Evolutionary conservation across 2,113 vertebrate species (phyloP).

Genomic region (Tragelaphus scriptus): DNA sequence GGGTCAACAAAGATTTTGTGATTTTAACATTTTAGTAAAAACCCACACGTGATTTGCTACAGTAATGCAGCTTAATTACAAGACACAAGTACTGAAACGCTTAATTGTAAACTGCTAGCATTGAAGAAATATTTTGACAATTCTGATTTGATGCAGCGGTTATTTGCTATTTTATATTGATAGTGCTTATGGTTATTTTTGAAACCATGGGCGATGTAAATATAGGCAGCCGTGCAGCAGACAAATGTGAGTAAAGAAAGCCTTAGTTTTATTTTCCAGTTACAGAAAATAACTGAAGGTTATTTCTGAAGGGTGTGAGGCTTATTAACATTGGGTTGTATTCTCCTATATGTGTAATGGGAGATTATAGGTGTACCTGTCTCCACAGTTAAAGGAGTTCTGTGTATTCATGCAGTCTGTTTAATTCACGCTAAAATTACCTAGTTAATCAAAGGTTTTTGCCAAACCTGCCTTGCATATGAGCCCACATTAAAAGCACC

Average conservation of each 20-base stretch:
- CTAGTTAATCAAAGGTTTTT: slow-evolving; percentile 68
- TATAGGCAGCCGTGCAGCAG: slow-evolving; percentile 75
- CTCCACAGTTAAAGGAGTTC: slow-evolving; percentile 39
- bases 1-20: slow-evolving; percentile 39
- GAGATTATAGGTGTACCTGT: slow-evolving; percentile 54
- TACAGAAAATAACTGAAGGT: not conserved
- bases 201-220: slow-evolving; percentile 71
- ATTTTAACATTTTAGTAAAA: slow-evolving; percentile 55
- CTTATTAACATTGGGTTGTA: slow-evolving; percentile 64
- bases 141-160: slow-evolving; percentile 70
- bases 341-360: slow-evolving; percentile 63
- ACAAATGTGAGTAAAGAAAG: slow-evolving; percentile 71
- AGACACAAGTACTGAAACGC: slow-evolving; percentile 48
- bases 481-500: slow-evolving; percentile 14
- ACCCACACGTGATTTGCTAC: slow-evolving; percentile 40
- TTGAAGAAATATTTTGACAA: slow-evolving; percentile 63
- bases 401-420: slow-evolving; percentile 1
- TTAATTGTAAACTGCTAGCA: slow-evolving; percentile 52
- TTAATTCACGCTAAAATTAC: slow-evolving; percentile 25
- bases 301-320: slow-evolving; percentile 64
- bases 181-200: slow-evolving; percentile 72
- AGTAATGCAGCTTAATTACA: slow-evolving; percentile 60
- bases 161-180: slow-evolving; percentile 78
- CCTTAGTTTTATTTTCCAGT: slow-evolving; percentile 70
- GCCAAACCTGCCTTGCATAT: slow-evolving; percentile 70